phyloP scores from a whole-genome alignment of 1,140 invertebrate species.

The Venustaconcha ellipsiformis region DNA sequence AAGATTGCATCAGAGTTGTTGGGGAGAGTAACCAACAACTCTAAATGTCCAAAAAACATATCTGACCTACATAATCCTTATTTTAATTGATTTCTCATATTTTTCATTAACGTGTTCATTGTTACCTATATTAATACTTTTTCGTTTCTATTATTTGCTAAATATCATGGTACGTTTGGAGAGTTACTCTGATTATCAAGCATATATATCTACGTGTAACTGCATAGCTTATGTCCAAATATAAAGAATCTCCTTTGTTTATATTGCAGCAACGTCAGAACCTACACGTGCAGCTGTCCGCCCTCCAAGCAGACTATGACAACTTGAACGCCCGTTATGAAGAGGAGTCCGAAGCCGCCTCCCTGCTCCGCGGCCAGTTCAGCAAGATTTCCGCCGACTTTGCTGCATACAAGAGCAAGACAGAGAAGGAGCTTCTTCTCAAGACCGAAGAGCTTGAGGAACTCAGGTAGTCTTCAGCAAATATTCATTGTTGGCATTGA shows the following conservation, averaged over 20 bases:
- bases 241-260: background rate
- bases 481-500: background rate
- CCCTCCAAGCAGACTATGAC: constrained; percentile 67
- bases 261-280: constrained; percentile 64
- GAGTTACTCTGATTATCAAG: background rate
- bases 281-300: constrained; percentile 60
- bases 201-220: background rate
- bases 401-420: constrained; percentile 60
- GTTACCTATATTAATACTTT: background rate
- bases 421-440: constrained; percentile 66
- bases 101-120: background rate
- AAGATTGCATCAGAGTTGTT: no score
- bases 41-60: no score
- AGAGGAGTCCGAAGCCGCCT: constrained; percentile 64
- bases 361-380: constrained; percentile 50
- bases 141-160: background rate
- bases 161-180: background rate
- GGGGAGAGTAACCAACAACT: no score
- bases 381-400: constrained; percentile 62
- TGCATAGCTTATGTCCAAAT: background rate
- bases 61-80: background rate
- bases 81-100: background rate
- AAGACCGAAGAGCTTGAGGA: constrained; percentile 68
- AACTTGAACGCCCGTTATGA: constrained; percentile 66
- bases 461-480: constrained; percentile 47